A percentile compares a stretch with the other conserved stretches of the same genome.
phyloP scores from a whole-genome alignment of 1,140 invertebrate genomes.

The Caenorhabditis latens region DNA sequence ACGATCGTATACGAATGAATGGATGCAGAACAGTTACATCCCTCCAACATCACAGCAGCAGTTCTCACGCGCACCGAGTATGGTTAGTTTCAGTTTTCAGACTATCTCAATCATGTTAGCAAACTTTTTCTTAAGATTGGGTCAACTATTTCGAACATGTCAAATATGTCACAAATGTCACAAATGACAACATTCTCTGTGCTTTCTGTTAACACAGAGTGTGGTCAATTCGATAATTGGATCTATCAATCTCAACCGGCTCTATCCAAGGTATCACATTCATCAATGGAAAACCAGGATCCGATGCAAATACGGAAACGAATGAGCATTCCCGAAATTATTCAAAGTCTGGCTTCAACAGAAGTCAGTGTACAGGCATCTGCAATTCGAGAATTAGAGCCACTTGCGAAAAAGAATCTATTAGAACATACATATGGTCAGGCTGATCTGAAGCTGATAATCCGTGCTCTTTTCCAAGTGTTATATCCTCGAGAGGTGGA shows the following conservation, averaged over 20 bases:
- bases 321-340: slow-evolving; percentile 8
- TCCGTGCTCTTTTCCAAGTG: background rate
- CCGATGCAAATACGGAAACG: background rate
- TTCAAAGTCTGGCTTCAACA: background rate
- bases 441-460: background rate
- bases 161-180: slow-evolving; percentile 22
- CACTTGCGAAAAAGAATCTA: background rate
- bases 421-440: background rate
- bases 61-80: background rate
- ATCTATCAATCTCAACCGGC: slow-evolving; percentile 1
- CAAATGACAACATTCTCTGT: background rate
- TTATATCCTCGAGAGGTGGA: background rate
- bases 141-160: background rate
- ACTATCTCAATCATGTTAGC: no score
- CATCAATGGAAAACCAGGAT: slow-evolving; percentile 12
- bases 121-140: background rate
- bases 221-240: background rate
- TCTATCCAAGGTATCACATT: background rate
- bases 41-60: background rate
- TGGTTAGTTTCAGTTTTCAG: slow-evolving; percentile 27
- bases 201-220: slow-evolving; percentile 21
- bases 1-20: background rate
- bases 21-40: slow-evolving; percentile 2
- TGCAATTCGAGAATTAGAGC: slow-evolving; percentile 21
- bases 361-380: background rate